Evolutionary conservation across 2,888 invertebrate species (phyloP).

Genomic region (Capitulum mitella): DNA sequence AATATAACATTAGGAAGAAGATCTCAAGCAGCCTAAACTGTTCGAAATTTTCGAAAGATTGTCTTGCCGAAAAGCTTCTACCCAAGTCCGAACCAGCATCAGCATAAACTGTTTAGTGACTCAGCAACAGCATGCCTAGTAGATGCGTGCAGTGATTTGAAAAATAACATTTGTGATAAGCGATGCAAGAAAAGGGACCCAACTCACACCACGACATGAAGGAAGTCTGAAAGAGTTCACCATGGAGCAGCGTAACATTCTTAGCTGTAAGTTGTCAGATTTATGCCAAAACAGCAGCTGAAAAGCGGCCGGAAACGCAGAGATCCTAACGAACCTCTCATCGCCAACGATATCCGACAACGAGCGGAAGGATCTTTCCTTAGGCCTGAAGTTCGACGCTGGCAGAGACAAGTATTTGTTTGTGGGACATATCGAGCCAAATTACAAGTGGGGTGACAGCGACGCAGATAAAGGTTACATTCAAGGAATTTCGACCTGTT

Average conservation of each 20-base stretch:
- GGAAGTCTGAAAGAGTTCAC: background rate
- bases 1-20: background rate
- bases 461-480: background rate
- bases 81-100: background rate
- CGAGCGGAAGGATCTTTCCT: background rate
- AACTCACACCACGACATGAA: background rate
- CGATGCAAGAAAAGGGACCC: background rate
- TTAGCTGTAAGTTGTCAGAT: background rate
- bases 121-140: background rate
- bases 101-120: background rate
- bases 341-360: background rate
- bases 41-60: background rate
- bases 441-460: background rate
- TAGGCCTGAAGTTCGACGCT: background rate
- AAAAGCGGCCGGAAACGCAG: background rate
- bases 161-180: background rate
- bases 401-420: background rate
- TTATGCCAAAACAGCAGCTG: background rate
- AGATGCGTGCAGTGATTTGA: background rate
- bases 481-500: background rate
- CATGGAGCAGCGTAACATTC: background rate
- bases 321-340: background rate
- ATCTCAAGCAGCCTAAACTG: background rate
- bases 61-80: background rate
- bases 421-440: background rate